These are phyloP conservation scores for Octomys mimax DNA, from an alignment of 2,797 vertebrate species.

Conservation along the genomic window DNA sequence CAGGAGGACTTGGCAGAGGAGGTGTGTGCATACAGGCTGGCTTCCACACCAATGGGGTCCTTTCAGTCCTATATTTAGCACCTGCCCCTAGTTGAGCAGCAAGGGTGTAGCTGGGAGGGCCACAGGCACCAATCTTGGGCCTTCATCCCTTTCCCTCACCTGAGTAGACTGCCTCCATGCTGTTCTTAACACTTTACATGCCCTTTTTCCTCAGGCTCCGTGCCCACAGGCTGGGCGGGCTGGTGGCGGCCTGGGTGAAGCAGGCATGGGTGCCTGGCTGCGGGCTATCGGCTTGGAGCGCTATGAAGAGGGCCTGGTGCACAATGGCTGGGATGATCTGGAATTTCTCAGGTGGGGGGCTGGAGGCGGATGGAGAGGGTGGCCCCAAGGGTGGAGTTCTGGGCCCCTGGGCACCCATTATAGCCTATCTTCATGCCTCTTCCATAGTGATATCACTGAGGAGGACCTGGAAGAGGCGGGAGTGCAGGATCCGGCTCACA, in stretches of 20 bases:
- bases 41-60: background rate
- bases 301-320: slow-evolving; percentile 96
- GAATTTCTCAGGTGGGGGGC: slow-evolving; percentile 96
- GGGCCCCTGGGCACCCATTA: accelerated
- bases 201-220: slow-evolving; percentile 87
- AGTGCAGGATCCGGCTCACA: slow-evolving; percentile 94
- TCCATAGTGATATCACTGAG: slow-evolving; percentile 96
- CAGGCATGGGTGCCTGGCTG: slow-evolving; percentile 96
- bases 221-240: slow-evolving; percentile 93
- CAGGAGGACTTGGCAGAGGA: slow-evolving; percentile 96
- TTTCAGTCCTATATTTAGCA: background rate
- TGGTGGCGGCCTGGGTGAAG: slow-evolving; percentile 90
- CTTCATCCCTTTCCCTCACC: background rate
- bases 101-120: background rate
- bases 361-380: background rate
- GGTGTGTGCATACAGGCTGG: slow-evolving; percentile 85
- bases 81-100: background rate
- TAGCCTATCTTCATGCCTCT: background rate
- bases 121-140: background rate
- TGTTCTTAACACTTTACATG: slow-evolving; percentile 57
- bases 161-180: background rate
- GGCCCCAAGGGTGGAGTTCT: background rate
- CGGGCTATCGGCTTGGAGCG: slow-evolving; percentile 94
- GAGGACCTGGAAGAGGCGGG: slow-evolving; percentile 98
- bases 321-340: slow-evolving; percentile 98